Conservation (phyloP, 2,797 vertebrate species). For the Pseudochromis fuscus region DNA sequence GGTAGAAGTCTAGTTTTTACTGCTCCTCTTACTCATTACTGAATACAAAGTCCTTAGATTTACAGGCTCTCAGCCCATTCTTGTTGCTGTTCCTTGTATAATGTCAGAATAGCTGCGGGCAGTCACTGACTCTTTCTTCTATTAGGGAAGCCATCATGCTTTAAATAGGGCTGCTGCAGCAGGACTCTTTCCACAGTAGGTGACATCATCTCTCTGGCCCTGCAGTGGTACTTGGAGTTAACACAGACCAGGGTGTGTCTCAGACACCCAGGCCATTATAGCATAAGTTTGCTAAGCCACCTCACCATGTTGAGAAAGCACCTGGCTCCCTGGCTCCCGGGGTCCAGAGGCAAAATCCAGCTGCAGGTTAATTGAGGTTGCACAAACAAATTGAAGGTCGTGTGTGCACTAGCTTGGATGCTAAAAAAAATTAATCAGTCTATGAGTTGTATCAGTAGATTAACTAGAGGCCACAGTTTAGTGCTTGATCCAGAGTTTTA, state of each 20-base stretch:
- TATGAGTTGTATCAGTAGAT: slow-evolving; percentile 49
- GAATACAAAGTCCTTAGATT: slow-evolving; percentile 22
- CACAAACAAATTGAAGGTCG: background rate
- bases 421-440: slow-evolving; percentile 37
- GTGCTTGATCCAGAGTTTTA: slow-evolving; percentile 41
- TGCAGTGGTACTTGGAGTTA: slow-evolving; percentile 48
- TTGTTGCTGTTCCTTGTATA: slow-evolving; percentile 29
- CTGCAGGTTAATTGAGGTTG: slow-evolving; percentile 15
- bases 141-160: slow-evolving; percentile 52
- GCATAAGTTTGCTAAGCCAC: slow-evolving; percentile 27
- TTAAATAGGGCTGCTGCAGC: slow-evolving; percentile 63
- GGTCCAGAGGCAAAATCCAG: slow-evolving; percentile 51
- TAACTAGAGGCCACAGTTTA: slow-evolving; percentile 57
- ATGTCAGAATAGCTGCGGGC: slow-evolving; percentile 45
- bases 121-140: slow-evolving; percentile 38
- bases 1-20: slow-evolving; percentile 4
- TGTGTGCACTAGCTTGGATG: slow-evolving; percentile 16
- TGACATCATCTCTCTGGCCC: slow-evolving; percentile 67
- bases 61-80: slow-evolving; percentile 20
- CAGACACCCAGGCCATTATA: slow-evolving; percentile 10
- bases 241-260: slow-evolving; percentile 67
- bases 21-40: slow-evolving; percentile 19
- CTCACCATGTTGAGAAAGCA: slow-evolving; percentile 10
- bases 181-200: slow-evolving; percentile 49
- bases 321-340: slow-evolving; percentile 11